Evolutionary conservation across 30 jellyfish, hydroid and myxozoan genomes (phyloP), one percentile per base, ranked within the genome.

Genomic region (Cassiopea xamachana): DNA sequence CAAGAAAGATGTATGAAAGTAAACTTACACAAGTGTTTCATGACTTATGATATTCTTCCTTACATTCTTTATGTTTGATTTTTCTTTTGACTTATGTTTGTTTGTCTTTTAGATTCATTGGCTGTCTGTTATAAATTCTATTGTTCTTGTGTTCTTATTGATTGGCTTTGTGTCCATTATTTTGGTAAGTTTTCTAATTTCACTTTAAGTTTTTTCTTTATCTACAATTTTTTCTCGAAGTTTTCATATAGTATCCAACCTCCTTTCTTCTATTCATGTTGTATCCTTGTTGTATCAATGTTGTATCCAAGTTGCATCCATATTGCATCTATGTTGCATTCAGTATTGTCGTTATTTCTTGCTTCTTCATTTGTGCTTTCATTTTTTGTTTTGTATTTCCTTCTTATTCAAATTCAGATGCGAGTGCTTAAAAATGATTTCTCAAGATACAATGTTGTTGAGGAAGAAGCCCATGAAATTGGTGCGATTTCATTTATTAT

Each of bases 91-190:
- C 39, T 27, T 27, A 27, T 27, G 39, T 27, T 27, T 27, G 39
- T 27, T 27, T 27, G 55, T 82, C n/a, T 82, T 93, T 7, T 75
- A 96, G 99, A 96, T 96, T 88, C 99, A 96, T 78, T 96, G 99
- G 99, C 69, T 96, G 84, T 96, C 99, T 69, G 92, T 96, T 77
- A 83, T 96, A 75, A 96, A 96, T 72, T 96, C 99, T 1, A 92
- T 92, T 51, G 99, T 96, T 48, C 94, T 96, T 60, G 99, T 96
- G 45, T 96, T 96, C 76, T 93, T 96, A 10, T 80, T 96, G 75
- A 96, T 96, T 84, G 99, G 99, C 19, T 92, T 96, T 46, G 98
- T 96, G 51, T 89, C 90, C 85, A 92, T 92, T 48, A 96, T 96
- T 60, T 75, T 96, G 92, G 99, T 96, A 92, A 68, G 95, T 55